phyloP scores from a whole-genome alignment of 2,113 vertebrate species.

The Cyphomyrus plagiostoma region DNA sequence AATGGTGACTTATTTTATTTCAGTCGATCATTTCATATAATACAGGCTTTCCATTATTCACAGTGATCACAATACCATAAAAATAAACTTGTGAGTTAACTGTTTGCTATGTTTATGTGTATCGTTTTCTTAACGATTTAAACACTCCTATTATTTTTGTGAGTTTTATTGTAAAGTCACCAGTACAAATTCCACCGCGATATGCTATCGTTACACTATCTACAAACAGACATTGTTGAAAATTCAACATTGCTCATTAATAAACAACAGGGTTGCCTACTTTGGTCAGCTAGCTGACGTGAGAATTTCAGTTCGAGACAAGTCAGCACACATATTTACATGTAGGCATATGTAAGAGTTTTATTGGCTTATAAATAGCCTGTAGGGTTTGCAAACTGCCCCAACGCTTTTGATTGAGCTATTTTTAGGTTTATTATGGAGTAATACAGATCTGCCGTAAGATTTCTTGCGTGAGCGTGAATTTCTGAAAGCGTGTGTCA shows the following conservation, averaged over 20 bases:
- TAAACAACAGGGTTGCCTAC: background rate
- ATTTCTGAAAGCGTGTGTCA: background rate
- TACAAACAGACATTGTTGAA: background rate
- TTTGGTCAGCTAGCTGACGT: too few relatives aligned
- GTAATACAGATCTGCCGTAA: background rate
- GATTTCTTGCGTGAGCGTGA: background rate
- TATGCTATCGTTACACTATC: background rate
- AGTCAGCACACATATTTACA: too few relatives aligned
- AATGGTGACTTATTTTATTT: background rate
- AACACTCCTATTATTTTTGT: background rate
- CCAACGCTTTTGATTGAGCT: too few relatives aligned
- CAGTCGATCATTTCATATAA: background rate
- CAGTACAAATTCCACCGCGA: background rate
- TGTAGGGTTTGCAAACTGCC: too few relatives aligned
- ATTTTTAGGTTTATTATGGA: background rate
- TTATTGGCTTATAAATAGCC: too few relatives aligned
- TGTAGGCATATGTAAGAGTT: too few relatives aligned
- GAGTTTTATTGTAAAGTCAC: background rate
- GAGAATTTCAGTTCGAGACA: too few relatives aligned
- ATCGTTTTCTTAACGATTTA: background rate
- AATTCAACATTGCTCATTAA: background rate
- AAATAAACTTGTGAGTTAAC: background rate
- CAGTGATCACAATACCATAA: background rate
- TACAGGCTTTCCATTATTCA: background rate
- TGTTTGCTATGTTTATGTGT: background rate